Evolutionary conservation across 2,113 vertebrate genomes (phyloP), one percentile per base, ranked within the genome.

Genomic region (Charadrius vociferus): DNA sequence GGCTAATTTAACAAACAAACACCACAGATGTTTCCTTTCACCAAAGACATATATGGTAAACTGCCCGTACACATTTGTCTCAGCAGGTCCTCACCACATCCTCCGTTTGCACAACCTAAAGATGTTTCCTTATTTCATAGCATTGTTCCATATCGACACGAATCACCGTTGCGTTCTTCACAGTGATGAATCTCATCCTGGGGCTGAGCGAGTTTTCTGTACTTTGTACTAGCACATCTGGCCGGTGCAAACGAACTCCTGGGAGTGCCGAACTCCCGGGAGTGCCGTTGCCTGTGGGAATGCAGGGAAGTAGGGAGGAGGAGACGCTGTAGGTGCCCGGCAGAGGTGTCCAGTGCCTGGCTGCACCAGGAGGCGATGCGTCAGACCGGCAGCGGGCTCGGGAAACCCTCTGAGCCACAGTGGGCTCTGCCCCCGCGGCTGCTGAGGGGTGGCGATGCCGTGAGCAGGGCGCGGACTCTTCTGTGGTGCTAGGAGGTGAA

Each of bases 351-450:
- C 53, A 2, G 61, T 7, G 29, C 65, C 66, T 22, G 73, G 41
- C 68, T 12, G 56, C 9, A 8, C 8, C 41, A 3, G 71, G 59
- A 66, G 39, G 41, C 0, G 19, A 36, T 20, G 52, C 2, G 2
- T 0, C 0, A 9, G 52, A 8, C 8, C 5, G 3, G 67, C 73
- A 10, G 36, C 0, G 2, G 15, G 4, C 6, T 68, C 1, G 9
- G 39, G 29, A 55, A 63, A 20, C 24, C n/a, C 27, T 41, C 32
- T 1, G 30, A 80, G 61, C 24, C 0, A 0, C 67, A 11, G 45
- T 0, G 8, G 21, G 81, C 18, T 77, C 20, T 29, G 17, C 16
- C 37, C 37, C 22, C 0, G 1, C 39, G 23, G 78, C 45, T 61
- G 80, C 85, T 14, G 45, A 24, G 20, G 32, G 22, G 12, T 3